Evolutionary conservation across 2,113 vertebrate genomes (phyloP).

Genomic region (Poeciliopsis retropinna): DNA sequence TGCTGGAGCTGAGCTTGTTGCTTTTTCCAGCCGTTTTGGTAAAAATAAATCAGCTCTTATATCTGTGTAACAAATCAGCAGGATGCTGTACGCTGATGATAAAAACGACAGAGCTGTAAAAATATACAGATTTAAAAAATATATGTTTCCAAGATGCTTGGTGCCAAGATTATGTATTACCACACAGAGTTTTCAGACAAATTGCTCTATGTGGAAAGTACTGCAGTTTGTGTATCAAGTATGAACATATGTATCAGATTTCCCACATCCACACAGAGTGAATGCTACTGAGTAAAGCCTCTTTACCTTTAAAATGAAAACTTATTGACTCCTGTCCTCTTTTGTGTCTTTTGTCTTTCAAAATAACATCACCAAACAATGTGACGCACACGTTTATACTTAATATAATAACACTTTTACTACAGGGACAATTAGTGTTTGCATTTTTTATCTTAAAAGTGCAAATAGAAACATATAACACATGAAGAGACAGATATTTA

Average conservation of each 20-base stretch:
- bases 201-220: not conserved
- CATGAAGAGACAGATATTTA: conserved; percentile 45
- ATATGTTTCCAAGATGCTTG: not conserved
- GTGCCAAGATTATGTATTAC: not conserved
- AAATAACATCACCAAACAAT: conserved; percentile 52
- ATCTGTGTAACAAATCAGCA: conserved; percentile 19
- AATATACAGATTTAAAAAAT: too few species aligned
- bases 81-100: not conserved
- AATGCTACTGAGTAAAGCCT: not conserved
- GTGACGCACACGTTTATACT: conserved; percentile 45
- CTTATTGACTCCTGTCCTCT: not conserved
- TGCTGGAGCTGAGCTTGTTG: conserved; percentile 5
- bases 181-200: not conserved
- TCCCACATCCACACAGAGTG: not conserved
- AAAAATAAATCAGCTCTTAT: not conserved
- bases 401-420: conserved; percentile 81
- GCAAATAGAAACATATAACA: conserved; percentile 72
- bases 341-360: not conserved
- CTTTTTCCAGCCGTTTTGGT: not conserved
- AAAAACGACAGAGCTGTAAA: not conserved
- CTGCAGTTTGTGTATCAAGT: not conserved
- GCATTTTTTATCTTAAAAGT: conserved; percentile 65
- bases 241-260: too few species aligned
- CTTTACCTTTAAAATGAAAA: not conserved
- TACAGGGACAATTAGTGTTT: conserved; percentile 73